Evolutionary conservation across 1,140 invertebrate species (phyloP), one percentile per base, ranked within the genome.

Genomic region (Drosophila repletoides): DNA sequence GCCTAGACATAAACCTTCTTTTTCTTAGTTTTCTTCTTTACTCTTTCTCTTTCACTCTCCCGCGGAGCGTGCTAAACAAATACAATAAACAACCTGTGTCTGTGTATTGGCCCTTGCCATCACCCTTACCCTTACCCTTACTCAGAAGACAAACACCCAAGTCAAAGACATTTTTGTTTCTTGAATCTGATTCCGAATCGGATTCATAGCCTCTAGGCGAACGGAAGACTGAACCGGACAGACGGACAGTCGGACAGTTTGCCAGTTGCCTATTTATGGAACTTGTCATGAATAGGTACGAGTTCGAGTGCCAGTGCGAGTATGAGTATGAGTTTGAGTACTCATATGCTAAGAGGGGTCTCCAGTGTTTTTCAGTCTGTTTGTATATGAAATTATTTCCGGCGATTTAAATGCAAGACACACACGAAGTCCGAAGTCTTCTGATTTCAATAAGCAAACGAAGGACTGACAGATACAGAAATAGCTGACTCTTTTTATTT

Each of bases 361-460:
- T 56, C 24, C 2, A n/a, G 17, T 33, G 19, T 49, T n/a, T 72
- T 19, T 70, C n/a, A 55, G 29, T 48, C n/a, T 68, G 56, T 56
- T 63, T 63, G 76, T 79, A 73, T 81, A 51, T 69, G 48, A 79
- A 75, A 86, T 86, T 86, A 86, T 86, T 86, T 86, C 80, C 80
- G 80, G 80, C 76, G 72, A 86, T 86, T 86, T 80, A 86, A 86
- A 86, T 86, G 72, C 80, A 80, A 86, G 80, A 80, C 80, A 86
- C 80, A 86, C 72, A 80, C 81, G 59, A 67, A 77, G 66, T 41
- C 43, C 17, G 43, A 66, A 71, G 63, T 60, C 77, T 69, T 69
- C 43, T 60, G 59, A 56, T 58, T 70, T 51, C 61, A 58, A 43
- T 34, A 56, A 59, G 36, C 36, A 33, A 55, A 34, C 49, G 33